Conservation (phyloP, 2,113 vertebrate genomes). For the Peucedramus taeniatus region DNA sequence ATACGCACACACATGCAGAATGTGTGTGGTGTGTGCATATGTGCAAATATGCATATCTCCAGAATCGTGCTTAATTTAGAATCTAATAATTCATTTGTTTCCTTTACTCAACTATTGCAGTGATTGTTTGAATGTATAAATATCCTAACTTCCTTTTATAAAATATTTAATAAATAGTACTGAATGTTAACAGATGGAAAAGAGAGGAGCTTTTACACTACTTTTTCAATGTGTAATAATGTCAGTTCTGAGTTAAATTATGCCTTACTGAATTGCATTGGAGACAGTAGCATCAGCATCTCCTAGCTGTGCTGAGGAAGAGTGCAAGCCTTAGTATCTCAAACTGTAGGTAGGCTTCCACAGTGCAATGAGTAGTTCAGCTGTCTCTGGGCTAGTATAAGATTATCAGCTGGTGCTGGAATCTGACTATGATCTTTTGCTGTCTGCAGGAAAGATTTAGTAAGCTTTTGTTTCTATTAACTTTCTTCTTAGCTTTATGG, state of each 20-base stretch:
- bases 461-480: neutral
- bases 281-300: slow-evolving; percentile 1
- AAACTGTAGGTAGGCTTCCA: neutral
- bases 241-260: slow-evolving; percentile 56
- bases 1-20: neutral
- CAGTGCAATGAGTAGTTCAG: slow-evolving; percentile 16
- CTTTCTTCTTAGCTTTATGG: neutral
- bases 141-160: slow-evolving; percentile 66
- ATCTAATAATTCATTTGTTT: slow-evolving; percentile 38
- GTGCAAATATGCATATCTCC: slow-evolving; percentile 24
- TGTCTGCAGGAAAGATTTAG: neutral
- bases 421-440: neutral
- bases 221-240: slow-evolving; percentile 58
- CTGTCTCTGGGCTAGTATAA: slow-evolving; percentile 33
- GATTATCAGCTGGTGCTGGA: slow-evolving; percentile 39
- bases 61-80: slow-evolving; percentile 57
- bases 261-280: slow-evolving; percentile 69
- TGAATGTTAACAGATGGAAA: slow-evolving; percentile 64
- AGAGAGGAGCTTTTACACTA: slow-evolving; percentile 74
- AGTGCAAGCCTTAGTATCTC: slow-evolving; percentile 5
- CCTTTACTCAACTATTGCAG: slow-evolving; percentile 50
- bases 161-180: slow-evolving; percentile 70
- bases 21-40: neutral
- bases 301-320: slow-evolving; percentile 32
- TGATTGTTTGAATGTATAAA: slow-evolving; percentile 71